Evolutionary conservation across 2,797 vertebrate species (phyloP), one percentile per base, ranked within the genome.

Genomic region (Coranthus polyacanthus): DNA sequence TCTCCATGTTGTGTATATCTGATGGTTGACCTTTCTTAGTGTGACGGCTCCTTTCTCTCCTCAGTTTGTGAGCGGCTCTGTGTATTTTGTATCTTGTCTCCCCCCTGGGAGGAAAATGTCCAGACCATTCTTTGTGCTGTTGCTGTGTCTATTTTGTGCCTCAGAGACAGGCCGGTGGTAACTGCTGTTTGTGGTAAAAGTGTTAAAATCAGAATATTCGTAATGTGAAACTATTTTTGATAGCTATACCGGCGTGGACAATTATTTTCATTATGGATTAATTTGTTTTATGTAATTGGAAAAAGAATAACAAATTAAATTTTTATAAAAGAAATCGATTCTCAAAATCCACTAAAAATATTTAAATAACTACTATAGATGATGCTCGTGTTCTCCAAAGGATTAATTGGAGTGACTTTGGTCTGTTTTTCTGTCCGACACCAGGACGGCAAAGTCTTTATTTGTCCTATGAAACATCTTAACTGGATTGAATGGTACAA

Each of bases 11-110:
- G 87, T 88, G 82, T 83, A 86, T 92, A 82, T 91, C 81, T 90
- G 92, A 94, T 92, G 89, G 88, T 89, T 91, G 93, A 93, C 93
- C 92, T 93, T 94, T 94, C 83, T 74, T 54, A 6, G 71, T 83
- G 81, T 92, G 91, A 92, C 79, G 87, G 92, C 90, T 91, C 79
- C 88, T 92, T 91, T 90, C 90, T 91, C 89, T 93, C 89, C 68
- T 38, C 71, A 15, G 49, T 58, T 6, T 84, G 65, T 60, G 57
- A 74, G 72, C 72, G 2, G 17, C 69, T 79, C 72, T 70, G 76
- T 87, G 77, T 83, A 18, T 86, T 86, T 83, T 84, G 65, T 86
- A 59, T 82, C 76, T 68, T 64, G 74, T 78, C 67, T 69, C 13
- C 2, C 15, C 47, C 12, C 26, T 0, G 72, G 65, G 81, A 75